Evolutionary conservation across 2,113 vertebrate species (phyloP).

Genomic region (Antechinus flavipes): DNA sequence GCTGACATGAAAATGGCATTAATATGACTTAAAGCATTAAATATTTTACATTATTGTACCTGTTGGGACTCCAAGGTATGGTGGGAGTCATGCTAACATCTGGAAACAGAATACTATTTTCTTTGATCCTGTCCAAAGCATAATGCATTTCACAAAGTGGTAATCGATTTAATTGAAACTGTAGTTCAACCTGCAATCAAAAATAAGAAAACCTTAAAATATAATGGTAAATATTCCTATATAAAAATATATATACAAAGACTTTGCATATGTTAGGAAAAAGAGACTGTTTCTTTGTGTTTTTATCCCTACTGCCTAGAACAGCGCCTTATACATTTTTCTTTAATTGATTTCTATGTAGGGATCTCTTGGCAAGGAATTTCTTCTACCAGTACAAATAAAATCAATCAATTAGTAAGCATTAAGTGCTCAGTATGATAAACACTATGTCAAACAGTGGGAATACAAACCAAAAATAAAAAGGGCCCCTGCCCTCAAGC

Average conservation of each 20-base stretch:
- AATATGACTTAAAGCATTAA: conserved; percentile 42
- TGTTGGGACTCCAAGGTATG: conserved; percentile 99
- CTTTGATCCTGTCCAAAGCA: conserved; percentile 97
- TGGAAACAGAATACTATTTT: conserved; percentile 96
- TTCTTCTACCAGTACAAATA: conserved; percentile 12
- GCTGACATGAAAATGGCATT: conserved; percentile 38
- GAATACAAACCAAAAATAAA: background rate
- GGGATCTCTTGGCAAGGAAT: background rate
- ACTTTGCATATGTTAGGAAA: background rate
- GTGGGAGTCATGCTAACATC: conserved; percentile 93
- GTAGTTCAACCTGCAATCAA: conserved; percentile 94
- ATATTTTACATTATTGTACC: conserved; percentile 82
- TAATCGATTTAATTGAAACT: conserved; percentile 97
- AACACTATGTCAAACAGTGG: background rate
- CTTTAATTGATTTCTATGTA: background rate
- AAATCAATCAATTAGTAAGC: background rate
- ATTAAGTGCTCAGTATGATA: background rate
- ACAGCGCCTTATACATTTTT: background rate
- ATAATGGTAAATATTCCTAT: background rate
- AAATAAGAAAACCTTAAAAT: background rate
- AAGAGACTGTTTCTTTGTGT: background rate
- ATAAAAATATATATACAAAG: background rate
- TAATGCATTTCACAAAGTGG: conserved; percentile 99
- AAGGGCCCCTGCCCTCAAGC: background rate
- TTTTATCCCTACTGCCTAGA: background rate